Conservation (phyloP, 2,113 vertebrate genomes). For the Spheniscus mendiculus region DNA sequence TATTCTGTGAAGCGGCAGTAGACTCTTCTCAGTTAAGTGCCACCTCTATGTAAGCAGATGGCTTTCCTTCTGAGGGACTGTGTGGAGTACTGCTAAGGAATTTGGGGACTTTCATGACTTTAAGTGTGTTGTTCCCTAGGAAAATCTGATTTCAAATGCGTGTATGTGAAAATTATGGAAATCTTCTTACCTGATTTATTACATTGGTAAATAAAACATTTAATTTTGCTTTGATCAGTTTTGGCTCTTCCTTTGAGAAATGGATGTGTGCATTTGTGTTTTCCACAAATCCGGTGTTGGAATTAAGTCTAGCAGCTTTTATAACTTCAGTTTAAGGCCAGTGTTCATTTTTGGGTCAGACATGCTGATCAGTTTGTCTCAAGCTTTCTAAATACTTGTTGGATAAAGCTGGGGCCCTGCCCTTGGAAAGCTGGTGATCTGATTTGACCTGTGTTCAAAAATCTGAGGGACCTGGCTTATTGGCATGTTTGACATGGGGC, state of each 20-base stretch:
- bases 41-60: not conserved
- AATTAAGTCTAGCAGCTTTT: not conserved
- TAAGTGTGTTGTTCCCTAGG: not conserved
- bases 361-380: not conserved
- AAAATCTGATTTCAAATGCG: not conserved
- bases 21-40: not conserved
- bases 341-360: not conserved
- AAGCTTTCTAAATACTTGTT: not conserved
- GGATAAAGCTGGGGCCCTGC: not conserved
- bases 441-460: slow-evolving; percentile 27
- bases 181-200: not conserved
- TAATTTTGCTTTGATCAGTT: not conserved
- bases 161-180: not conserved
- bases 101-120: not conserved
- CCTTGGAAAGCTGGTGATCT: slow-evolving; percentile 19
- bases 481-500: not conserved
- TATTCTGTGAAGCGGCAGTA: not conserved
- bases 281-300: not conserved
- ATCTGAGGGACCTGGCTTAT: not conserved
- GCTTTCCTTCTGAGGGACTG: not conserved
- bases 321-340: not conserved
- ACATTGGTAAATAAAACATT: not conserved
- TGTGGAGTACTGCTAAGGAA: not conserved
- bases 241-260: not conserved
- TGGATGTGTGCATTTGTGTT: not conserved